A percentile compares a stretch with the other conserved stretches of the same genome.
Evolutionary conservation across 2,797 vertebrate species (phyloP).

Genomic region (Cossypha heuglini): DNA sequence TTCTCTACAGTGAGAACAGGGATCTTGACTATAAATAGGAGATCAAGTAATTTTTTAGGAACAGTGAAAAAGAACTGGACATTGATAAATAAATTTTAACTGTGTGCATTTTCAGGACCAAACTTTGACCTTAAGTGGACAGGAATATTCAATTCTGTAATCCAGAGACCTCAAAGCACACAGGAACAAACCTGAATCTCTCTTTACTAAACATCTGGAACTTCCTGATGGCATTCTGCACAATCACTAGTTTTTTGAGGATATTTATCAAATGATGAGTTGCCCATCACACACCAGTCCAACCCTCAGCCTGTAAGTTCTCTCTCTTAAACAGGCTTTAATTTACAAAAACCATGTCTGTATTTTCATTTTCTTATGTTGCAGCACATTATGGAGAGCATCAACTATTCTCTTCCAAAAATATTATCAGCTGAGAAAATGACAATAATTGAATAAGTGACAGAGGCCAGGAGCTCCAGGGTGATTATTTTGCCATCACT

Average conservation of each 20-base stretch:
- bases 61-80: background rate
- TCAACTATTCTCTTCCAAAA: background rate
- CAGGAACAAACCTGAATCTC: rapidly evolving
- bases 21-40: background rate
- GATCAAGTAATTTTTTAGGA: background rate
- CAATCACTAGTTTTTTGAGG: background rate
- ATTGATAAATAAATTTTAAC: background rate
- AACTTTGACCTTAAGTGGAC: background rate
- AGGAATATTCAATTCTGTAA: background rate
- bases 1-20: background rate
- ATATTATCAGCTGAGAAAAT: background rate
- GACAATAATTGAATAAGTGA: background rate
- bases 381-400: rapidly evolving
- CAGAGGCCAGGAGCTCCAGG: background rate
- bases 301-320: rapidly evolving
- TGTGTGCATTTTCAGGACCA: background rate
- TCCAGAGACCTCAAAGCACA: background rate
- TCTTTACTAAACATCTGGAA: background rate
- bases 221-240: rapidly evolving
- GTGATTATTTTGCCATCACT: background rate
- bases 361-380: background rate
- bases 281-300: background rate
- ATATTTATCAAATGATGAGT: background rate
- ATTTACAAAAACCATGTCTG: background rate
- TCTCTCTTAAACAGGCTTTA: background rate